phyloP scores from a whole-genome alignment of 2,888 invertebrate genomes.

The Euproctis similis region DNA sequence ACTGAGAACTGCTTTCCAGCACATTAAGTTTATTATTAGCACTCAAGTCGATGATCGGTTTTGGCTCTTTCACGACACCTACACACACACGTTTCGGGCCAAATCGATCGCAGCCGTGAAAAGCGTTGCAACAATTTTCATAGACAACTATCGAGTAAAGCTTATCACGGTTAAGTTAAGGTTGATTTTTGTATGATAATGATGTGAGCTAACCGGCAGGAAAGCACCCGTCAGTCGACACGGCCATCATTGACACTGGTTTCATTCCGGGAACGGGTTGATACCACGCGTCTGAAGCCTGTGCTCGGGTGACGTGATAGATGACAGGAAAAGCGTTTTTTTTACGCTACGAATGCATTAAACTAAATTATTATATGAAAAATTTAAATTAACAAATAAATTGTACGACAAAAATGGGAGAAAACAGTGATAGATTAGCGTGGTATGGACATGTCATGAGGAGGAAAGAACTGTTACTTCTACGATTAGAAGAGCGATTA shows the following conservation, averaged over 20 bases:
- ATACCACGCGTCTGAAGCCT: constrained; percentile 33
- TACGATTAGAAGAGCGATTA: too few relatives aligned
- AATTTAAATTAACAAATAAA: too few relatives aligned
- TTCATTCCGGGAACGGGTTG: constrained; percentile 48
- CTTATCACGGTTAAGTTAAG: constrained; percentile 27
- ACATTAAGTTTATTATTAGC: constrained; percentile 26
- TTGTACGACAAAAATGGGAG: too few relatives aligned
- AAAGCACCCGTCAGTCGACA: constrained; percentile 61
- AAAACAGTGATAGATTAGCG: too few relatives aligned
- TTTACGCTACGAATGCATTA: constrained; percentile 17
- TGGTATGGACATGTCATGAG: too few relatives aligned
- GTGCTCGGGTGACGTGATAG: constrained; percentile 24
- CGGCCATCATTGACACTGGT: constrained; percentile 42
- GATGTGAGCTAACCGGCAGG: constrained; percentile 40
- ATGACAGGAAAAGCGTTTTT: constrained; percentile 28
- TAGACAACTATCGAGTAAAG: constrained; percentile 14
- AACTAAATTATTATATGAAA: constrained; percentile 22
- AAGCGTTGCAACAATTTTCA: constrained; percentile 26
- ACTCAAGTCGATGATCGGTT: constrained; percentile 40
- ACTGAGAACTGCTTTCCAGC: constrained; percentile 12
- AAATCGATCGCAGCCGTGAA: constrained; percentile 44
- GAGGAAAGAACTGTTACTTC: too few relatives aligned
- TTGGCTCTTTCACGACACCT: constrained; percentile 42
- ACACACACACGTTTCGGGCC: constrained; percentile 36
- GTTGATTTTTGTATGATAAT: constrained; percentile 25